These are phyloP conservation scores for Orchestes rusci DNA, from an alignment of 2,888 invertebrate species.

Conservation along the genomic window DNA sequence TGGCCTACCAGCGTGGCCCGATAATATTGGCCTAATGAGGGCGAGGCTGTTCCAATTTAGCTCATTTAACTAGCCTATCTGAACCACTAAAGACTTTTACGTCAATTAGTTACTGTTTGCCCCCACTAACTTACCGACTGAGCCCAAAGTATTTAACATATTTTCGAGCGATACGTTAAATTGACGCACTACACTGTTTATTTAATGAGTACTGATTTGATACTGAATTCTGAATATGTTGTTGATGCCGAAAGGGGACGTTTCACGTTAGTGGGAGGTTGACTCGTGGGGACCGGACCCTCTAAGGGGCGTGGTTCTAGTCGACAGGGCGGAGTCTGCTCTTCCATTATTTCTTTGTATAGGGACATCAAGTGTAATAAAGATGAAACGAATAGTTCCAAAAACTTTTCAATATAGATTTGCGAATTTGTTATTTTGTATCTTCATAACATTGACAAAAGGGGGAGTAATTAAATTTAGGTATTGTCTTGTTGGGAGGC, in stretches of 20 bases:
- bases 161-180: constrained; percentile 20
- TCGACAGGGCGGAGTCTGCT: constrained; percentile 10
- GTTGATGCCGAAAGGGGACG: constrained; percentile 37
- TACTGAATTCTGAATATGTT: constrained; percentile 47
- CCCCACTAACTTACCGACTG: constrained; percentile 40
- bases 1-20: constrained; percentile 43
- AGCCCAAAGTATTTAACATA: constrained; percentile 45
- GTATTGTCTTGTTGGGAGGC: too few species aligned
- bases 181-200: constrained; percentile 46
- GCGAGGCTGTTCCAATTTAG: constrained; percentile 46
- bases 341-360: constrained; percentile 22
- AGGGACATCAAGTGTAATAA: constrained; percentile 21
- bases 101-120: constrained; percentile 43
- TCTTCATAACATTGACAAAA: too few species aligned
- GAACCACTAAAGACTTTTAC: constrained; percentile 46
- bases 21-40: constrained; percentile 45
- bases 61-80: constrained; percentile 47
- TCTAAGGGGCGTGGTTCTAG: constrained; percentile 33
- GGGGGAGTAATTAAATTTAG: too few species aligned
- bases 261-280: constrained; percentile 40
- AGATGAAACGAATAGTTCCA: constrained; percentile 22
- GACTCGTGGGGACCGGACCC: constrained; percentile 38
- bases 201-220: constrained; percentile 49
- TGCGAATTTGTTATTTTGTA: constrained; percentile 13
- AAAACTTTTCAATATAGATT: constrained; percentile 22